Evolutionary conservation across 1,140 invertebrate species (phyloP).

Genomic region (Drosophila aff.): DNA sequence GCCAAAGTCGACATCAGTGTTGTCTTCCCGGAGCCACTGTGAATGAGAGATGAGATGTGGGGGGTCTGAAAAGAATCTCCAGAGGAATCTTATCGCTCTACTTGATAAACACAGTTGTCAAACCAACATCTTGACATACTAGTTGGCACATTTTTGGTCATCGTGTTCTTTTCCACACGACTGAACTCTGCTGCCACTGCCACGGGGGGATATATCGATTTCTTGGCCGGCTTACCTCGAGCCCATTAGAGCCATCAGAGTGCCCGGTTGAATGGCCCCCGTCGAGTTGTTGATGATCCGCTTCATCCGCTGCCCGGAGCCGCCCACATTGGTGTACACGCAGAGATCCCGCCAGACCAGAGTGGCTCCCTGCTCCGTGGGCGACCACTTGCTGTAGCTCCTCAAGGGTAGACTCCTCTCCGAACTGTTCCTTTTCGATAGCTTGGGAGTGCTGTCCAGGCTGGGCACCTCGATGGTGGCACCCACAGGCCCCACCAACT

Average conservation of each 20-base stretch:
- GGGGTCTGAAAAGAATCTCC: constrained; percentile 5
- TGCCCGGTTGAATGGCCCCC: constrained; percentile 92
- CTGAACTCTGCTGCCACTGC: constrained; percentile 1
- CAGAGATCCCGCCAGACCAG: constrained; percentile 91
- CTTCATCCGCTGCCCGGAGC: constrained; percentile 86
- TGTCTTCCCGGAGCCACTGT: constrained; percentile 96
- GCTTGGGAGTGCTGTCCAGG: constrained; percentile 62
- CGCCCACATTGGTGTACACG: constrained; percentile 87
- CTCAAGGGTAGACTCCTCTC: constrained; percentile 79
- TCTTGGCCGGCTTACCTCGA: constrained; percentile 88
- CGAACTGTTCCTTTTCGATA: constrained; percentile 77
- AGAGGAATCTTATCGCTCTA: neutral
- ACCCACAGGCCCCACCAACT: constrained; percentile 36
- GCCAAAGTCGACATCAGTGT: constrained; percentile 96
- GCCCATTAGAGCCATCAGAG: constrained; percentile 95
- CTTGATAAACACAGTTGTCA: neutral
- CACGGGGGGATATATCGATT: constrained; percentile 45
- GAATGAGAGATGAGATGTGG: constrained; percentile 50
- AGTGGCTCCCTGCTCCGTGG: constrained; percentile 87
- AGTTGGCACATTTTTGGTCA: constrained; percentile 38
- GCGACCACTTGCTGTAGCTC: constrained; percentile 86
- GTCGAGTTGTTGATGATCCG: constrained; percentile 90
- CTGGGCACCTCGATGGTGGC: constrained; percentile 56
- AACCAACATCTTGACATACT: constrained; percentile 10
- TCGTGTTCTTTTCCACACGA: constrained; percentile 31